A percentile compares a stretch with the other conserved stretches of the same genome.
These are phyloP conservation scores for Bombus superbus DNA, from an alignment of 1,140 invertebrate species.

Conservation along the genomic window DNA sequence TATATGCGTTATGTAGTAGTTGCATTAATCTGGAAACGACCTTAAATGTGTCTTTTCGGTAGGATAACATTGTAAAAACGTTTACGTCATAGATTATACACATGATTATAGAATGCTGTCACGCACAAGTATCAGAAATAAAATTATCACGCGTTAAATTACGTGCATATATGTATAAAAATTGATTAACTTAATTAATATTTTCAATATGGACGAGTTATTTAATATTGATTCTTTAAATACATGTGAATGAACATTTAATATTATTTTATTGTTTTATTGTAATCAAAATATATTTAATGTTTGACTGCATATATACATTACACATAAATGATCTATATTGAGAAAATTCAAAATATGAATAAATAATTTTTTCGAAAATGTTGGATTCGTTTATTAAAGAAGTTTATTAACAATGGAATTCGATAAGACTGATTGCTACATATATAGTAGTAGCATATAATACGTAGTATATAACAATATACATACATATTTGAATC, in stretches of 20 bases:
- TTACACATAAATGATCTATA: background rate
- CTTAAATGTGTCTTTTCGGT: background rate
- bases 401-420: background rate
- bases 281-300: background rate
- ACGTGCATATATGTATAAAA: background rate
- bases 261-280: background rate
- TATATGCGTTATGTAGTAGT: background rate
- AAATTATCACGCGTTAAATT: background rate
- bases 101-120: background rate
- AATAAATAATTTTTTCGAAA: background rate
- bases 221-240: background rate
- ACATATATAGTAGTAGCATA: background rate
- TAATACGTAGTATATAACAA: too few species aligned
- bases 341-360: background rate
- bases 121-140: background rate
- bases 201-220: background rate
- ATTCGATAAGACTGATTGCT: slow-evolving; percentile 9
- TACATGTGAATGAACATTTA: background rate
- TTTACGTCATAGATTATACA: slow-evolving; percentile 35
- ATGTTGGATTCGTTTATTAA: background rate
- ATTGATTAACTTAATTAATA: background rate
- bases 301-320: background rate
- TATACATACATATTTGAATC: slow-evolving; percentile 4
- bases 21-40: background rate
- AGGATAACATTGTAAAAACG: background rate